A percentile compares a stretch with the other conserved stretches of the same genome.
Conservation (phyloP, 2,888 invertebrate genomes). For the Dasysyrphus albostriatus region DNA sequence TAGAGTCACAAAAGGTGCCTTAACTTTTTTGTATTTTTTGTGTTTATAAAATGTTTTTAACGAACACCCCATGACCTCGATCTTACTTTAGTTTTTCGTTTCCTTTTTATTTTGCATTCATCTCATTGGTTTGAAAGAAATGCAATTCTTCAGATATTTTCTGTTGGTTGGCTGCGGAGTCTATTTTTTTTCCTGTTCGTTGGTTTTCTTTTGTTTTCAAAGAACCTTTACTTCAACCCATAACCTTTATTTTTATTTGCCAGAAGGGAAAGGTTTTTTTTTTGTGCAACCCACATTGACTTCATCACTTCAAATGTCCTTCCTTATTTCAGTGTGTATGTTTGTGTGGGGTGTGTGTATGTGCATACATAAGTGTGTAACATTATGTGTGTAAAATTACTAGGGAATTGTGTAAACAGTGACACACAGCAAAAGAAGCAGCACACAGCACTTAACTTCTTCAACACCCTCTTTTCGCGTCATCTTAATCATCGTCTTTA, state of each 20-base stretch:
- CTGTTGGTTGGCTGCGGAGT: neutral
- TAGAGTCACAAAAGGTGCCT: too few relatives aligned
- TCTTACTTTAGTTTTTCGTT: neutral
- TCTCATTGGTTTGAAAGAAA: slow-evolving; percentile 29
- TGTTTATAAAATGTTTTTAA: neutral
- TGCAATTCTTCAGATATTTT: slow-evolving; percentile 27
- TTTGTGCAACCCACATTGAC: neutral
- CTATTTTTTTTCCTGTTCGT: neutral
- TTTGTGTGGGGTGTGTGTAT: too few relatives aligned
- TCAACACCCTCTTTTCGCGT: slow-evolving; percentile 16
- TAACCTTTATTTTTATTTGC: slow-evolving; percentile 7
- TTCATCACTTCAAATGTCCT: slow-evolving; percentile 1
- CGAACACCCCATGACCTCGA: slow-evolving; percentile 11
- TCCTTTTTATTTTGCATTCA: slow-evolving; percentile 7
- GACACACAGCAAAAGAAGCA: neutral
- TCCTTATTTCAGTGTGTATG: neutral
- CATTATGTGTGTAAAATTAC: slow-evolving; percentile 1
- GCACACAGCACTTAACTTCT: slow-evolving; percentile 13
- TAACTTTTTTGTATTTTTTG: neutral
- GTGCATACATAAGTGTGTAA: neutral
- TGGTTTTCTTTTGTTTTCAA: neutral
- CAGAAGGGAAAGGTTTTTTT: neutral
- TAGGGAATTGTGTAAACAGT: slow-evolving; percentile 10
- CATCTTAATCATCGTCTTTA: slow-evolving; percentile 17
- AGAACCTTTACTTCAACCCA: neutral